A percentile compares a stretch with the other conserved stretches of the same genome.
phyloP scores from a whole-genome alignment of 1,140 invertebrate genomes.

The Scaptomyza pallida region DNA sequence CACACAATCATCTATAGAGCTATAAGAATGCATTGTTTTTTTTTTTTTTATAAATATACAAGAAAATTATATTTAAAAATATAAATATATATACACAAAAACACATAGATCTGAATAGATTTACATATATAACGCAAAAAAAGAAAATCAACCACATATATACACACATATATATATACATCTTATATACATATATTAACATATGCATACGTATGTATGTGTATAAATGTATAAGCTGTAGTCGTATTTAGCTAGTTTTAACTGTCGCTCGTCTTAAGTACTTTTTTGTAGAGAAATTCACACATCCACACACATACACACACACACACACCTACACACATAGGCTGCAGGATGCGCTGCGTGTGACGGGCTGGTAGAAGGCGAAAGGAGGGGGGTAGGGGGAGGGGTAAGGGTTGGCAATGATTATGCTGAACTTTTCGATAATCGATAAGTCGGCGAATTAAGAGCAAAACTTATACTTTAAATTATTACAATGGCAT shows the following conservation, averaged over 20 bases:
- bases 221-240: slow-evolving; percentile 28
- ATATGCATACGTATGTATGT: slow-evolving; percentile 2
- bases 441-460: slow-evolving; percentile 24
- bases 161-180: slow-evolving; percentile 8
- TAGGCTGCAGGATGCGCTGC: slow-evolving; percentile 31
- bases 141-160: slow-evolving; percentile 55
- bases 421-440: slow-evolving; percentile 10
- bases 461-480: slow-evolving; percentile 35
- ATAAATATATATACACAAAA: slow-evolving; percentile 15
- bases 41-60: slow-evolving; percentile 1
- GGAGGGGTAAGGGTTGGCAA: slow-evolving; percentile 3
- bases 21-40: slow-evolving; percentile 26
- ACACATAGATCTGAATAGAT: slow-evolving; percentile 45
- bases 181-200: slow-evolving; percentile 1
- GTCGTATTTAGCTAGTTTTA: slow-evolving; percentile 62
- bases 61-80: slow-evolving; percentile 10
- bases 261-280: slow-evolving; percentile 42
- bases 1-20: slow-evolving; percentile 16
- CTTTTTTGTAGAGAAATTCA: slow-evolving; percentile 51
- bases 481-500: slow-evolving; percentile 57
- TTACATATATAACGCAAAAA: slow-evolving; percentile 23
- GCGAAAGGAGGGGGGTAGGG: neutral
- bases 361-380: slow-evolving; percentile 8
- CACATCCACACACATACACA: slow-evolving; percentile 22
- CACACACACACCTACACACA: slow-evolving; percentile 6